Evolutionary conservation across 2,888 invertebrate species (phyloP).

Genomic region (Lycaena phlaeas): DNA sequence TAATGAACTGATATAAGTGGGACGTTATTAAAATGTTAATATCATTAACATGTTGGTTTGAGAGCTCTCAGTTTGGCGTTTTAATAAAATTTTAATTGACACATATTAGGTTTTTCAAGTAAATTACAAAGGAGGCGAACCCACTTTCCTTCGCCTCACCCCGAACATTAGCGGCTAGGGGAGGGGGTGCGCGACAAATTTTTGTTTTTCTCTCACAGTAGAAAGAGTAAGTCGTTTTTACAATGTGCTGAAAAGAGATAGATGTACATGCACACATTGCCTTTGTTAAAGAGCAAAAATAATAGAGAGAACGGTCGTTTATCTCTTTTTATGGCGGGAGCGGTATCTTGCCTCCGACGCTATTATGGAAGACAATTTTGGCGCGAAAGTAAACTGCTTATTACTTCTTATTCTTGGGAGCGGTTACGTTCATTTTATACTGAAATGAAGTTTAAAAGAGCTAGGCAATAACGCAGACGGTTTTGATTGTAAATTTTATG

Average conservation of each 20-base stretch:
- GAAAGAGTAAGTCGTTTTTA: constrained; percentile 33
- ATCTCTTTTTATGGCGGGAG: constrained; percentile 70
- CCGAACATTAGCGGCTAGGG: constrained; percentile 57
- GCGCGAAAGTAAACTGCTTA: constrained; percentile 73
- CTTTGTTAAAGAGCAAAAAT: constrained; percentile 71
- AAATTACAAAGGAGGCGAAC: constrained; percentile 63
- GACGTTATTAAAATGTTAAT: constrained; percentile 56
- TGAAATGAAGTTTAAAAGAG: constrained; percentile 20
- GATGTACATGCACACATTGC: constrained; percentile 66
- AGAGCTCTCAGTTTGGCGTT: constrained; percentile 44
- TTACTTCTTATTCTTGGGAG: constrained; percentile 66
- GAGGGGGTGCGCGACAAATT: constrained; percentile 56
- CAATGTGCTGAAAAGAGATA: constrained; percentile 46
- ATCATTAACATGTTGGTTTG: constrained; percentile 39
- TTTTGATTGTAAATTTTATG: constrained; percentile 8
- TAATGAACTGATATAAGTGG: constrained; percentile 18
- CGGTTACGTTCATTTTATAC: constrained; percentile 27
- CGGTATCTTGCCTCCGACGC: constrained; percentile 66
- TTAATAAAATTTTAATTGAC: constrained; percentile 70
- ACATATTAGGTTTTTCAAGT: constrained; percentile 62
- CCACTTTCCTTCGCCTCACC: constrained; percentile 45
- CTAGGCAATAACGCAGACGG: constrained; percentile 16
- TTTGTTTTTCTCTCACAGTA: constrained; percentile 61
- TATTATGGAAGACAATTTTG: constrained; percentile 72
- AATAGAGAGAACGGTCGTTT: constrained; percentile 72